phyloP scores from a whole-genome alignment of 53 echinoderm and acorn worm genomes.

The Arbacia lixula region DNA sequence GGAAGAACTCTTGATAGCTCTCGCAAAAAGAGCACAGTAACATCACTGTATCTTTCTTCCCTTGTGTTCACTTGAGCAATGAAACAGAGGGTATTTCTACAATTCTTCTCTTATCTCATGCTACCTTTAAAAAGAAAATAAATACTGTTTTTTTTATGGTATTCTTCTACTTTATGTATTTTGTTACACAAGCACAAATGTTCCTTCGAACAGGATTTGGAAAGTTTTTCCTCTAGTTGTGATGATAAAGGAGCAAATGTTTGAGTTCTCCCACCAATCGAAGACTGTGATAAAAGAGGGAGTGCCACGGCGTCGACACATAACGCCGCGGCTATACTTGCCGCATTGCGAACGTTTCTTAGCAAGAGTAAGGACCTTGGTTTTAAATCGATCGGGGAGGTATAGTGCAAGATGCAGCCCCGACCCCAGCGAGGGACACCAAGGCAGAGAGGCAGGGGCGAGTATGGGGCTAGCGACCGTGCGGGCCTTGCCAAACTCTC shows the following conservation, averaged over 20 bases:
- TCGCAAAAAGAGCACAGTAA: too few species aligned
- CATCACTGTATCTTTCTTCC: too few species aligned
- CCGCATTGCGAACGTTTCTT: conserved; percentile 63
- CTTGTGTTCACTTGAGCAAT: too few species aligned
- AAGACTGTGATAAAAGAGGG: conserved; percentile 33
- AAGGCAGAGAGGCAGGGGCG: conserved; percentile 3
- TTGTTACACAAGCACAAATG: too few species aligned
- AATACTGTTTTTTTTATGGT: too few species aligned
- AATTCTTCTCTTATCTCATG: too few species aligned
- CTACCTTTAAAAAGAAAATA: too few species aligned
- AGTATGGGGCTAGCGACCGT: conserved; percentile 18
- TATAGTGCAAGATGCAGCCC: neutral
- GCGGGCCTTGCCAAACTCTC: conserved; percentile 9
- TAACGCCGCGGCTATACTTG: conserved; percentile 98
- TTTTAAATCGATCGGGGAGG: conserved; percentile 10
- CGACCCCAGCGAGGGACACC: conserved; percentile 12
- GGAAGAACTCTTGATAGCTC: conserved; percentile 37
- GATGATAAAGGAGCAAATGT: neutral
- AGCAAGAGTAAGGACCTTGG: conserved; percentile 13
- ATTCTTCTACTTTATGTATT: too few species aligned
- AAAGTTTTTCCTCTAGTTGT: too few species aligned
- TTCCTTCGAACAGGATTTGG: too few species aligned
- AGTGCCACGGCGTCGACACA: conserved; percentile 86
- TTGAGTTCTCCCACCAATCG: conserved; percentile 30
- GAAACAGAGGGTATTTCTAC: too few species aligned